phyloP scores from a whole-genome alignment of 1,140 invertebrate genomes.

The Platyscapa corneri region DNA sequence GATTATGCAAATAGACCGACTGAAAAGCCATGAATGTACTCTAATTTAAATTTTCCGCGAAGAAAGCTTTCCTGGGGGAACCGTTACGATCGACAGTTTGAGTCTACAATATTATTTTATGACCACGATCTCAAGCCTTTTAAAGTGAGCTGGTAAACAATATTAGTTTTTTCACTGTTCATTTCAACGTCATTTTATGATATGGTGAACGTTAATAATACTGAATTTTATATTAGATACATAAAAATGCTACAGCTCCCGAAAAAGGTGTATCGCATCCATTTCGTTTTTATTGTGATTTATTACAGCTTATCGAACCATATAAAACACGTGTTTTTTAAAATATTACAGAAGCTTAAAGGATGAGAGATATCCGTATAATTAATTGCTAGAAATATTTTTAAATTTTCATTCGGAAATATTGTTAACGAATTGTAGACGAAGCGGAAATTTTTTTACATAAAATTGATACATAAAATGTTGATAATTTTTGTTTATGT shows the following conservation, averaged over 20 bases:
- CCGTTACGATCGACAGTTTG: background rate
- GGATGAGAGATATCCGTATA: background rate
- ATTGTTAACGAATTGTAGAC: too few relatives aligned
- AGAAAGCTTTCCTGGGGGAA: background rate
- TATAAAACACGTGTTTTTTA: background rate
- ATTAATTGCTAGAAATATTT: background rate
- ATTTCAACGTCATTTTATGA: background rate
- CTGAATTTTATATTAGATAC: background rate
- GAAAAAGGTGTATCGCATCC: too few relatives aligned
- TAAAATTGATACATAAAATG: too few relatives aligned
- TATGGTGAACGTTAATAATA: background rate
- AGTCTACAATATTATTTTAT: background rate
- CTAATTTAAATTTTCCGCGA: background rate
- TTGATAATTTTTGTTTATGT: too few relatives aligned
- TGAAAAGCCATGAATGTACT: background rate
- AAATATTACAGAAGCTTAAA: background rate
- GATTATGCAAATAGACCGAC: background rate
- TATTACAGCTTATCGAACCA: slow-evolving; percentile 5
- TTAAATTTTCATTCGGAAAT: background rate
- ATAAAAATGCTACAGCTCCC: too few relatives aligned
- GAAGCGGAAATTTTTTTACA: too few relatives aligned
- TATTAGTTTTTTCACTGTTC: background rate
- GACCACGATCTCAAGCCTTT: too few relatives aligned
- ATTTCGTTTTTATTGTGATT: background rate
- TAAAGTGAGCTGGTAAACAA: background rate